Evolutionary conservation across 2,797 vertebrate species (phyloP), one percentile per base, ranked within the genome.

Genomic region (Danio jaintianensis): DNA sequence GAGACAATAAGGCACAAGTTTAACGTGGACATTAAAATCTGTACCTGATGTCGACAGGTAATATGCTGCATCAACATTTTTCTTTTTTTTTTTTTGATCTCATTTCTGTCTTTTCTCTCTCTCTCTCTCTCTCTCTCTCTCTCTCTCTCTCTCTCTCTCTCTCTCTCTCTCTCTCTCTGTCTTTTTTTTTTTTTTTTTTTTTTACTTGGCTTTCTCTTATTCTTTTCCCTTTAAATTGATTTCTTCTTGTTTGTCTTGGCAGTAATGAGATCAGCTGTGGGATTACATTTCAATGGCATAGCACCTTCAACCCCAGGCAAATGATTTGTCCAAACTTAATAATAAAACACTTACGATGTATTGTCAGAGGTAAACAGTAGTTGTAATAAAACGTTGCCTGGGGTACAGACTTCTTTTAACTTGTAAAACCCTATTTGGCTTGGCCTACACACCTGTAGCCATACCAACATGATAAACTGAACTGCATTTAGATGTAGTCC

Each of bases 241-340:
- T 96, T 95, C 93, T 94, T 94, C 95, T 92, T 94, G 93, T 97
- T 97, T 96, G 92, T 92, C 93, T 97, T 96, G 95, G 95, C 94
- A 94, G 95, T 95, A 96, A 97, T 95, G 95, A 96, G 95, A 96
- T 95, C 95, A 96, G 94, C 94, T 93, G 94, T 94, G 93, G 94
- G 95, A 97, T 97, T 96, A 94, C 92, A 93, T 97, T 97, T 97
- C 96, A 96, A 94, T 94, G 95, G 95, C 94, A 95, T 94, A 96
- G 92, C 95, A 96, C 94, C 93, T 94, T 95, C 95, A 97, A 98
- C 96, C 96, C 95, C 95, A 96, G 96, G 96, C 96, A 98, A 98
- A 98, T 97, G 94, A 97, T 98, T 98, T 96, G 96, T 97, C 96
- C 95, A 96, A 95, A 95, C 96, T 96, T 98, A 97, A 97, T 97